These are phyloP conservation scores for Panorpa germanica DNA, from an alignment of 2,888 invertebrate species.

Conservation along the genomic window DNA sequence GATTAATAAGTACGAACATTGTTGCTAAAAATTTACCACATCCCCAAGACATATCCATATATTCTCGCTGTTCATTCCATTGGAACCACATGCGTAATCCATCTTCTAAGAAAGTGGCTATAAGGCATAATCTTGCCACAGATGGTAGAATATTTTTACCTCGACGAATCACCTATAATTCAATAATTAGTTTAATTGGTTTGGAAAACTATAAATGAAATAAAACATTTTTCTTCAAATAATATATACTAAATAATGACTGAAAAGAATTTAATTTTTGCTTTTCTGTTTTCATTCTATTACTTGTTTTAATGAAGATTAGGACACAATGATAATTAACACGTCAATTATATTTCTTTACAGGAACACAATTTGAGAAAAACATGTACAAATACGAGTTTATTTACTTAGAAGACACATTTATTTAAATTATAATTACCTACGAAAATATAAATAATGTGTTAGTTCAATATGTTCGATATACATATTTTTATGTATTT, in stretches of 20 bases:
- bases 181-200: conserved; percentile 1
- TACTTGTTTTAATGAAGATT: conserved; percentile 11
- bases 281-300: no score
- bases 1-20: conserved; percentile 86
- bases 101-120: conserved; percentile 98
- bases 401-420: no score
- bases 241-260: background rate
- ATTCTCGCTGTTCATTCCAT: conserved; percentile 93
- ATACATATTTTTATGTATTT: no score
- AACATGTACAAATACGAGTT: no score
- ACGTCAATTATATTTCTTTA: no score
- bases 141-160: conserved; percentile 88
- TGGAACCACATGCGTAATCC: conserved; percentile 99
- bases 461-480: no score
- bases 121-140: conserved; percentile 86
- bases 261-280: no score
- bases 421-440: no score
- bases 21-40: conserved; percentile 90
- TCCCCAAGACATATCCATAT: conserved; percentile 95
- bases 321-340: conserved; percentile 6
- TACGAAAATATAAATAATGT: no score
- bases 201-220: no score
- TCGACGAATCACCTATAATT: conserved; percentile 67
- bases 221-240: conserved; percentile 1
- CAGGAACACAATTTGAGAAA: no score